These are phyloP conservation scores for Leptoteleia sp. DNA, from an alignment of 1,140 invertebrate genomes.

Conservation along the genomic window DNA sequence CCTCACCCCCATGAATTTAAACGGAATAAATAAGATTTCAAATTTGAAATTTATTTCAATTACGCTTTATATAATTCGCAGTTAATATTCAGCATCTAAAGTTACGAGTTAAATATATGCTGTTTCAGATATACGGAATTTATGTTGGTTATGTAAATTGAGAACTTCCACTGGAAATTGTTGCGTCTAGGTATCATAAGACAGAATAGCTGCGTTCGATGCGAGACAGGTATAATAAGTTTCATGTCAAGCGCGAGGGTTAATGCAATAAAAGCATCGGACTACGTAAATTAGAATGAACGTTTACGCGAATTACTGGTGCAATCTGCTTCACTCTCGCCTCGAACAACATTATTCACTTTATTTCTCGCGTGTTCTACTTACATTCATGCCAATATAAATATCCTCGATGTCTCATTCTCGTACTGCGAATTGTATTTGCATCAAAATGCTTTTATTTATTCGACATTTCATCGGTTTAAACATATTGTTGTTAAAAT, in stretches of 20 bases:
- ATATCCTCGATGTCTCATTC: slow-evolving; percentile 35
- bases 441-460: slow-evolving; percentile 2
- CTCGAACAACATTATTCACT: slow-evolving; percentile 64
- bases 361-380: slow-evolving; percentile 59
- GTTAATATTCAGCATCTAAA: slow-evolving; percentile 8
- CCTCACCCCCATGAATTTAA: no score
- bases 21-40: no score
- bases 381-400: slow-evolving; percentile 60
- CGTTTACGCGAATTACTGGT: slow-evolving; percentile 57
- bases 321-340: slow-evolving; percentile 55
- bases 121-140: slow-evolving; percentile 17
- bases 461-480: neutral
- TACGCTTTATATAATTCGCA: no score
- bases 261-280: slow-evolving; percentile 54
- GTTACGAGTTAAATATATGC: slow-evolving; percentile 11
- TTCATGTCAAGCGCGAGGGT: slow-evolving; percentile 54
- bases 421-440: slow-evolving; percentile 14
- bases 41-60: no score
- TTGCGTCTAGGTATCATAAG: slow-evolving; percentile 45
- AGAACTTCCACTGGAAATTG: slow-evolving; percentile 52
- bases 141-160: slow-evolving; percentile 42
- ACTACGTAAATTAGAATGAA: slow-evolving; percentile 61
- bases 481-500: neutral
- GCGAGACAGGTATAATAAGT: slow-evolving; percentile 59
- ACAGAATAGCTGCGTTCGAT: slow-evolving; percentile 44